Evolutionary conservation across 2,797 vertebrate species (phyloP), one percentile per base, ranked within the genome.

Genomic region (Macropodus opercularis): DNA sequence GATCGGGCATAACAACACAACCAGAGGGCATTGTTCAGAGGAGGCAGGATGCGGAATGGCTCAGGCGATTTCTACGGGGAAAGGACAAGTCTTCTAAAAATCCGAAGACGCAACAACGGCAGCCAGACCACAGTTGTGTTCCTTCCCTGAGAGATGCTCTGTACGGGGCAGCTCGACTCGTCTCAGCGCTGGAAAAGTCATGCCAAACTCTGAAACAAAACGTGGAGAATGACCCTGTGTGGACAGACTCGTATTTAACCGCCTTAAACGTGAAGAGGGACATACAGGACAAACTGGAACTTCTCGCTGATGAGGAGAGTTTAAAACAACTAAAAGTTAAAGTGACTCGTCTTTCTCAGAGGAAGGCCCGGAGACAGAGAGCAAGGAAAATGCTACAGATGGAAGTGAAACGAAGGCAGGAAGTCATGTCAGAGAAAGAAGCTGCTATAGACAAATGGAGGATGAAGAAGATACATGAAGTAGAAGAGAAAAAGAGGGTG

Each of bases 401-500:
- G 18, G 91, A 92, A 8, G 90, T 93, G 23, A 60, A 79, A 15
- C 85, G 80, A n/a, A 81, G 74, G 24, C 83, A 84, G 48, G 88
- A 86, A 0, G 85, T 80, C 5, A 75, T 87, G 0, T 82, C 86
- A 0, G 91, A 94, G 53, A 91, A 89, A 5, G 94, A 96, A 60
- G 94, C 93, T 0, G 90, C 75, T 22, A 94, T 95, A 24, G 94
- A 97, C 53, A 90, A 84, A 34, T 97, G 95, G 95, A 90, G 94
- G 51, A 90, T 92, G 75, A 93, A 94, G 64, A 79, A 92, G 36
- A 88, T 97, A 41, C 94, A 92, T 1, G 80, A 93, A 57, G 94
- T 92, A 44, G 94, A 97, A 76, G 95, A 98, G 73, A 96, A 92
- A 84, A 96, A 95, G 77, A 87, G 92, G 93, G 96, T 97, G 75